phyloP scores from a whole-genome alignment of 2,113 vertebrate genomes.

The Syrrhaptes paradoxus region DNA sequence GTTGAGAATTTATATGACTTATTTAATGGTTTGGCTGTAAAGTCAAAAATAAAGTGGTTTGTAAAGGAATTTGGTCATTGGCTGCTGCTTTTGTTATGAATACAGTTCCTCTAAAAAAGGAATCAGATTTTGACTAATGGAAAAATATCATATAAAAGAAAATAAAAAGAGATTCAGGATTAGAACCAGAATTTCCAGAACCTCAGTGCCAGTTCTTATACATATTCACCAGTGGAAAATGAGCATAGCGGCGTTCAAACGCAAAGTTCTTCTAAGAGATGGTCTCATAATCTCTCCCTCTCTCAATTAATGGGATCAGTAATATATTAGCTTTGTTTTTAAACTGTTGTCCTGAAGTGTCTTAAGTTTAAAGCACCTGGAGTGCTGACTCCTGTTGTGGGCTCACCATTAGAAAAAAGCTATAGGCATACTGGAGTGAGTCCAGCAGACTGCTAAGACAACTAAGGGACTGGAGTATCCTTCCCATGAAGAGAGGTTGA shows the following conservation, averaged over 20 bases:
- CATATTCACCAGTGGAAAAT: not conserved
- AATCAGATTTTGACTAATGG: conserved; percentile 41
- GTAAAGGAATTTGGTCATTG: conserved; percentile 38
- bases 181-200: conserved; percentile 21
- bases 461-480: not conserved
- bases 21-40: conserved; percentile 58
- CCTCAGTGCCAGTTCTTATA: not conserved
- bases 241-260: not conserved
- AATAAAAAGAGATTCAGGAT: conserved; percentile 2
- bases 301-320: not conserved
- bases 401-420: not conserved
- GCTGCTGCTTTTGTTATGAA: conserved; percentile 40
- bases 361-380: not conserved
- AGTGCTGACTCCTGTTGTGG: not conserved
- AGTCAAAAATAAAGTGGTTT: conserved; percentile 58
- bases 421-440: not conserved
- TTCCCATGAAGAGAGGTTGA: not conserved
- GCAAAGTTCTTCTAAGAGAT: not conserved
- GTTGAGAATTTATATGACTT: conserved; percentile 47
- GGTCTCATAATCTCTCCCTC: not conserved
- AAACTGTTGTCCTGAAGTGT: not conserved
- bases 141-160: conserved; percentile 42
- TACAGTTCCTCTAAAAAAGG: conserved; percentile 31
- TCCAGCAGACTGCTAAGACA: not conserved
- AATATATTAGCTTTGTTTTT: not conserved